Percentiles rank a stretch among this genome's conserved stretches.
These are phyloP conservation scores for Rhinopomastus cyanomelas DNA, from an alignment of 2,113 vertebrate genomes.

Conservation along the genomic window DNA sequence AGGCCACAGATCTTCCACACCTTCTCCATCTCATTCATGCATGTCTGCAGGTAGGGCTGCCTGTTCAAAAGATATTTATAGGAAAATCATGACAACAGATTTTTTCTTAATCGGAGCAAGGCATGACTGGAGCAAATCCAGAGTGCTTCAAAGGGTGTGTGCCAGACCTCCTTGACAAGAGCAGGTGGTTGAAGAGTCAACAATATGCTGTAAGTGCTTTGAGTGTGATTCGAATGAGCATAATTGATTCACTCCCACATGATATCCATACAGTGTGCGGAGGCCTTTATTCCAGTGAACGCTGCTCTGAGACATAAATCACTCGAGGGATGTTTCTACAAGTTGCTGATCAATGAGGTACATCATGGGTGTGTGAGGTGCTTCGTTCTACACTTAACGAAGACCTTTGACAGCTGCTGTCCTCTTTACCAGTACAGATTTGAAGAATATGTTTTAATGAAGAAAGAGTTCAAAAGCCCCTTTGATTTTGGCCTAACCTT, in stretches of 20 bases:
- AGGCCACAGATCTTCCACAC: neutral
- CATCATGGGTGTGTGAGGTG: neutral
- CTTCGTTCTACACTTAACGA: neutral
- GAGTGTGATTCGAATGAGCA: constrained; percentile 32
- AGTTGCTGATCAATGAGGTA: neutral
- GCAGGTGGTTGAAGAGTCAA: constrained; percentile 60
- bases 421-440: neutral
- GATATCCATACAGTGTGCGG: constrained; percentile 23
- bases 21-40: neutral
- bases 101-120: neutral
- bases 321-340: neutral
- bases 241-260: constrained; percentile 39
- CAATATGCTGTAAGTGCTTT: constrained; percentile 46
- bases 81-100: constrained; percentile 25
- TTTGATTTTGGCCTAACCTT: neutral
- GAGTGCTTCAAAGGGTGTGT: constrained; percentile 30
- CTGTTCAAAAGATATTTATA: neutral
- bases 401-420: neutral
- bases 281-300: neutral
- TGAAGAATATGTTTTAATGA: neutral
- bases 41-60: neutral
- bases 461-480: neutral
- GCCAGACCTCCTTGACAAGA: constrained; percentile 54
- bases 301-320: constrained; percentile 18
- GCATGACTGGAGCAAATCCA: constrained; percentile 62